Base-by-base conservation (phyloP, 2,797 vertebrate species). In the Neomorphus geoffroyi region DNA sequence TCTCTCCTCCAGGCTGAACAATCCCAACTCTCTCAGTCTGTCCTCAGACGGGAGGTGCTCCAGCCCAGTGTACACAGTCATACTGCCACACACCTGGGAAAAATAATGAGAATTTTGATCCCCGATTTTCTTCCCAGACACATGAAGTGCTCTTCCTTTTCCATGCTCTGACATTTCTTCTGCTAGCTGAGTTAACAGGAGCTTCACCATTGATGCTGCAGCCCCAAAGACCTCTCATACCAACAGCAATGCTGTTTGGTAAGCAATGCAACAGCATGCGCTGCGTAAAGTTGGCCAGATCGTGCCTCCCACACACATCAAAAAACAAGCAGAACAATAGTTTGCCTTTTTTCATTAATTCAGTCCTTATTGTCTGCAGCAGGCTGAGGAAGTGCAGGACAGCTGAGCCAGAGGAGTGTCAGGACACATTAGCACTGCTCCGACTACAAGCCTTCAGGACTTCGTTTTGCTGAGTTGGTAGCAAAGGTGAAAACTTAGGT, bases 91-190 rank as follows among this genome's bases (percentile, higher is more conserved):
- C 21, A 22, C 46, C 19, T 61, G 60, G 46, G 51, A 5, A 17
- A 17, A 24, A 61, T 11, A 60, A 61, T 6, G 23, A 1, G 1
- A 70, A 60, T 72, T 11, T 43, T 56, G 14, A 43, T 2, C 32
- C 26, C 9, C 3, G 23, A 0, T 6, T 57, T 67, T 30, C 41
- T 32, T 56, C 41, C 53, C 50, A 51, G 54, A 6, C 0, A 11
- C 1, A 2, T 1, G 7, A 35, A 30, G 3, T 1, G 41, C 23
- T 56, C 48, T 57, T 57, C 10, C 0, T 0, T 11, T 17, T 17
- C 45, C 26, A 3, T 2, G 21, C 60, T 72, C 77, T 28, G 61
- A 19, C 15, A 23, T 62, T 56, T 37, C 56, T 72, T 26, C 54
- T 66, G 32, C 46, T 17, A 35, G 2, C 2, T 17, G 26, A 62